Evolutionary conservation across 2,888 invertebrate species (phyloP), one percentile per base, ranked within the genome.

Genomic region (Notodonta dromedarius): DNA sequence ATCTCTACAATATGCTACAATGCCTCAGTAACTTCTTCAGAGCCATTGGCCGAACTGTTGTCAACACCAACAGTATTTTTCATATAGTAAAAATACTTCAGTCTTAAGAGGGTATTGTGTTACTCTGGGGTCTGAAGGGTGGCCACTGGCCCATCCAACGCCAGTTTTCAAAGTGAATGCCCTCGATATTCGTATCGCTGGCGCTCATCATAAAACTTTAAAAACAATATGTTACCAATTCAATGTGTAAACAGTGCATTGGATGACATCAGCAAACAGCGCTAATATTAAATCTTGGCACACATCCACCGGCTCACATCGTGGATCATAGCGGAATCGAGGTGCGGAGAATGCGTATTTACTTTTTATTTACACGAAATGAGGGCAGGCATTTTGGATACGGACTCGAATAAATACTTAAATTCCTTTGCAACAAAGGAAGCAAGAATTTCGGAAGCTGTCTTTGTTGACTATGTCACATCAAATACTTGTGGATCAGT

Each of bases 261-360:
- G 65, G 83, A 87, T 91, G 91, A 90, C 90, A 90, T 91, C 91
- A 91, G 77, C 74, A 66, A 77, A 77, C 75, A 77, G 70, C 81
- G 89, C 91, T 91, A 88, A 90, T 90, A 90, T 90, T 90, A 90
- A 88, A 86, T 79, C 88, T 92, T 92, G 92, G 92, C 91, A 81
- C 64, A 60, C 61, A 70, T 88, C 91, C 91, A 91, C 73, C 59
- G 61, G 60, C 63, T 66, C 60, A 62, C 74, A 70, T 74, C 77
- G 78, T 83, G 84, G 85, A 85, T 84, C 82, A 84, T 83, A 77
- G 71, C 60, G 69, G 65, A 72, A 71, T 69, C 62, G 62, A 63
- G 59, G 62, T 66, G 58, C 53, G 24, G 48, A 57, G 52, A 72
- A 73, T 73, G 64, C 51, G 35, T 70, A 57, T 66, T 58, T 58